Evolutionary conservation across 2,888 invertebrate genomes (phyloP).

Genomic region (Cerastis leucographa): DNA sequence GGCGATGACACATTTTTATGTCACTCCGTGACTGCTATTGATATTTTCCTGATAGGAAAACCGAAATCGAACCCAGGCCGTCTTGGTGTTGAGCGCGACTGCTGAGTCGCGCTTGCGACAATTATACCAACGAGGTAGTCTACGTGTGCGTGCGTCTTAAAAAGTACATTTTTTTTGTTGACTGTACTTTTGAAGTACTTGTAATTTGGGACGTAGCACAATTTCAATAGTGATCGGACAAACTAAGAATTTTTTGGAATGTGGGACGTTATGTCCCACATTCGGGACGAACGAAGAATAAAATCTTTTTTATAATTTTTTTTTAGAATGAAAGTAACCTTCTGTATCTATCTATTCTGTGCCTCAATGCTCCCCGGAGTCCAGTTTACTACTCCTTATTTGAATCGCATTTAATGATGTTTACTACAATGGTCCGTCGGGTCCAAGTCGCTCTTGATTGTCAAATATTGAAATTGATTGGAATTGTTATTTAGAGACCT

Average conservation of each 20-base stretch:
- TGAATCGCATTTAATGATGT: conserved; percentile 76
- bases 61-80: not conserved
- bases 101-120: not conserved
- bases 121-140: not conserved
- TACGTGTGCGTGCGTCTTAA: not conserved
- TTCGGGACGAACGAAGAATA: too few relatives aligned
- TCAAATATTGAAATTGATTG: conserved; percentile 61
- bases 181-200: too few relatives aligned
- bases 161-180: too few relatives aligned
- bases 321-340: conserved; percentile 5
- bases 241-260: too few relatives aligned
- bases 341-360: conserved; percentile 11
- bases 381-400: conserved; percentile 68
- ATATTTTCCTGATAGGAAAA: not conserved
- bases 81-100: not conserved
- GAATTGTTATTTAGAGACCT: conserved; percentile 33
- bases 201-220: too few relatives aligned
- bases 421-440: conserved; percentile 67
- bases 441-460: conserved; percentile 55
- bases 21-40: not conserved
- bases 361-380: conserved; percentile 56
- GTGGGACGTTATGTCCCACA: too few relatives aligned
- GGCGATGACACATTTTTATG: too few relatives aligned
- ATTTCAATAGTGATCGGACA: too few relatives aligned
- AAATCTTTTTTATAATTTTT: too few relatives aligned